Percentiles rank a stretch among this genome's conserved stretches.
Evolutionary conservation across 2,113 vertebrate species (phyloP).

Genomic region (Podilymbus podiceps): DNA sequence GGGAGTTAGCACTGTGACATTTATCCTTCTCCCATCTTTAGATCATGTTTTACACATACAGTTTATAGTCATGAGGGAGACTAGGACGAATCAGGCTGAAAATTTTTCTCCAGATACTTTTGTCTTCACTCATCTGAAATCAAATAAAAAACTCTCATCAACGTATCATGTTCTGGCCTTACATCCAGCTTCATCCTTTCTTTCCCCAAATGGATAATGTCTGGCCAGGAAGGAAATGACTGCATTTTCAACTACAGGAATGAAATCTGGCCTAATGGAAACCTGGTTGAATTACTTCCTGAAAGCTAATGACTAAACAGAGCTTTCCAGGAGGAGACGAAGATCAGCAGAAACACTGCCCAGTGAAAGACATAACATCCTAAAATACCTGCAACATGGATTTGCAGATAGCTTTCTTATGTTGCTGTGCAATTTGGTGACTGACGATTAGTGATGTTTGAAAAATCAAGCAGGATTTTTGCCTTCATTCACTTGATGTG

Average conservation of each 20-base stretch:
- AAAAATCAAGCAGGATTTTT: neutral
- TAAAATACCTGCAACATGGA: rapidly evolving
- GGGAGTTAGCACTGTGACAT: neutral
- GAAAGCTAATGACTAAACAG: neutral
- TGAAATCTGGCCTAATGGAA: slow-evolving; percentile 21
- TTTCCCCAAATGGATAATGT: neutral
- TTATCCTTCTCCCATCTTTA: neutral
- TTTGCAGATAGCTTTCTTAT: neutral
- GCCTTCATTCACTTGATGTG: neutral
- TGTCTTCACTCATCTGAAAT: neutral
- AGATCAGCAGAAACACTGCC: neutral
- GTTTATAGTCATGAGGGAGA: neutral
- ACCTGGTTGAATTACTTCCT: slow-evolving; percentile 12
- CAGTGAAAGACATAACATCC: neutral
- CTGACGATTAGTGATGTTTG: neutral
- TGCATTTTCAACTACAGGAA: neutral
- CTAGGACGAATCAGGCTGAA: neutral
- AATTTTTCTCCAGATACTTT: neutral
- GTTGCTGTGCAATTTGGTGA: neutral
- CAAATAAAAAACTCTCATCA: slow-evolving; percentile 18
- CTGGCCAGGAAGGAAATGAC: slow-evolving; percentile 53
- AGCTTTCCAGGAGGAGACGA: neutral
- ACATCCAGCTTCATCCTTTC: neutral
- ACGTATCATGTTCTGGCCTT: neutral
- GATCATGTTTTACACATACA: neutral